Evolutionary conservation across 2,797 vertebrate species (phyloP).

Genomic region (Onychomys arenicola): DNA sequence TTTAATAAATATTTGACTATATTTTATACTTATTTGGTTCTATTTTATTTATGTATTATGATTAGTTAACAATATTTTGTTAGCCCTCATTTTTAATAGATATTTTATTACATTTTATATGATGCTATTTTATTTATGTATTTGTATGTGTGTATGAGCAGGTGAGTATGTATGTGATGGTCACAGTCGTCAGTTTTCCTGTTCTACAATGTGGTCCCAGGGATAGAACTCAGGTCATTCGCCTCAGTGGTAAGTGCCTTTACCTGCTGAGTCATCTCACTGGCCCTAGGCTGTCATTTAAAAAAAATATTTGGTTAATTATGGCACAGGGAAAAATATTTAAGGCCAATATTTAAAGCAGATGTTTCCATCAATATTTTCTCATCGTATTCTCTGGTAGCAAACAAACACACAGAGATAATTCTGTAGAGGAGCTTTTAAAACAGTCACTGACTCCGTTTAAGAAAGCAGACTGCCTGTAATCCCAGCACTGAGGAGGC

Average conservation of each 20-base stretch:
- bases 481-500: no score
- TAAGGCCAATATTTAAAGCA: constrained; percentile 10
- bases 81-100: constrained; percentile 20
- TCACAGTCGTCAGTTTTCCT: background rate
- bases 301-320: constrained; percentile 54
- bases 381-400: background rate
- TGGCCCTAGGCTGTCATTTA: background rate
- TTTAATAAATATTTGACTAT: background rate
- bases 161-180: background rate
- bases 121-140: background rate
- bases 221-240: background rate
- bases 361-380: constrained; percentile 38
- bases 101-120: background rate
- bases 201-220: no score
- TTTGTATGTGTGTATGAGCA: background rate
- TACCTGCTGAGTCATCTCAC: background rate
- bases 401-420: background rate
- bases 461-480: background rate
- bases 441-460: background rate
- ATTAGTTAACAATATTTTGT: background rate
- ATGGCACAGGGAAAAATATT: background rate
- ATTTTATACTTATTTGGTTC: no score
- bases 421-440: constrained; percentile 4
- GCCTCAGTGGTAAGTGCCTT: background rate
- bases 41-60: background rate